Percentiles rank a stretch among this genome's conserved stretches.
phyloP scores from a whole-genome alignment of 2,888 invertebrate genomes.

The Platycheirus rosarum region DNA sequence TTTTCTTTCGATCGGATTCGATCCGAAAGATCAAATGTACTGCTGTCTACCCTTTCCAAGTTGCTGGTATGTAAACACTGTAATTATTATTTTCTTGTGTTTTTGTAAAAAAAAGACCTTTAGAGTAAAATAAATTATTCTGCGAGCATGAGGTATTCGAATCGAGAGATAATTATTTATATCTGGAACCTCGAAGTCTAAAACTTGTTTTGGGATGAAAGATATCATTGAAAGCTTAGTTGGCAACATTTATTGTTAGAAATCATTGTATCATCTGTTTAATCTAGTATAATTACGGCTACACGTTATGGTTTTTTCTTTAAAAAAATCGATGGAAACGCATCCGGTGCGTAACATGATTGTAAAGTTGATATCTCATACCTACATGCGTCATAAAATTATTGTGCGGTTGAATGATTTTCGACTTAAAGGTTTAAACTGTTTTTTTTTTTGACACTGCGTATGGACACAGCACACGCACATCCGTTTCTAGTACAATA shows the following conservation, averaged over 20 bases:
- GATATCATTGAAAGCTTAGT: neutral
- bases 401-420: neutral
- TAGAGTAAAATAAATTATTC: slow-evolving; percentile 3
- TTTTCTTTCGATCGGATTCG: slow-evolving; percentile 70
- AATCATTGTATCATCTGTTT: slow-evolving; percentile 1
- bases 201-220: neutral
- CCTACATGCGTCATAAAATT: no score
- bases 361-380: no score
- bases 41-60: slow-evolving; percentile 68
- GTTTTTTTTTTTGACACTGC: neutral
- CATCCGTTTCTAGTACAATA: neutral
- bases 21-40: slow-evolving; percentile 69
- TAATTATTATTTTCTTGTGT: slow-evolving; percentile 22
- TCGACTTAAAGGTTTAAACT: neutral
- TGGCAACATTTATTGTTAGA: no score
- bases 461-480: neutral
- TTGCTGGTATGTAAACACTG: slow-evolving; percentile 59
- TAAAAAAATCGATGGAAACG: neutral
- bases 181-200: neutral
- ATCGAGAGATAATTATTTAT: no score
- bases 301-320: slow-evolving; percentile 8
- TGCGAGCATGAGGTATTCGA: slow-evolving; percentile 13
- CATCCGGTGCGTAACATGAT: slow-evolving; percentile 19
- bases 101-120: slow-evolving; percentile 1
- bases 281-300: slow-evolving; percentile 5